Evolutionary conservation across 1,140 invertebrate genomes (phyloP).

Genomic region (Aphaenogaster rudis): DNA sequence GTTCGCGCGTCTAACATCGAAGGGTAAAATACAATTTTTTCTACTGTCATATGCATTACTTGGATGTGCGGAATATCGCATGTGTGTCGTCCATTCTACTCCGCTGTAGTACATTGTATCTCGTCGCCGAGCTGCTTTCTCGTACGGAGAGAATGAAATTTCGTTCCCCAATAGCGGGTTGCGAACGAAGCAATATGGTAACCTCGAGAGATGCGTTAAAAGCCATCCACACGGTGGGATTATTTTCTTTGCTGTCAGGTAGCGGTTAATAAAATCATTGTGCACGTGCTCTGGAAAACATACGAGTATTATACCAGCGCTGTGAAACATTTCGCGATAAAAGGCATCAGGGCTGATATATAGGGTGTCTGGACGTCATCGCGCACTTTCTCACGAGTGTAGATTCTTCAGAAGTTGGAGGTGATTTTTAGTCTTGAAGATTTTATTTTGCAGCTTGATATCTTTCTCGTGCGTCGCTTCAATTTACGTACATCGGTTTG

Average conservation of each 20-base stretch:
- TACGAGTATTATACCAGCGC: conserved; percentile 16
- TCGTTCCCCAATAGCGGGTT: conserved; percentile 30
- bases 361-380: neutral
- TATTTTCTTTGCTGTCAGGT: conserved; percentile 48
- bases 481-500: conserved; percentile 18
- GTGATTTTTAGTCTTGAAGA: neutral
- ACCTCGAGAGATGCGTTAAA: conserved; percentile 60
- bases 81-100: conserved; percentile 25
- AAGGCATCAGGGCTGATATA: neutral
- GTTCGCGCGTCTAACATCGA: neutral
- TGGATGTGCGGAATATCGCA: neutral
- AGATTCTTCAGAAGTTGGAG: neutral
- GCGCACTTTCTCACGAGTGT: neutral
- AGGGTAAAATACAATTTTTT: conserved; percentile 36
- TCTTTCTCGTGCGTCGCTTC: neutral
- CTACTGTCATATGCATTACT: conserved; percentile 11
- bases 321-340: conserved; percentile 16
- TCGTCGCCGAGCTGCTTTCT: conserved; percentile 47
- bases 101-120: conserved; percentile 5
- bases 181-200: conserved; percentile 57
- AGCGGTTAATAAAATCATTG: conserved; percentile 54
- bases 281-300: conserved; percentile 32
- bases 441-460: neutral
- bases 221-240: conserved; percentile 8
- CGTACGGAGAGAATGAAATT: conserved; percentile 50